Evolutionary conservation across 53 echinoderm and acorn worm genomes (phyloP).

Genomic region (Glandiceps talaboti): DNA sequence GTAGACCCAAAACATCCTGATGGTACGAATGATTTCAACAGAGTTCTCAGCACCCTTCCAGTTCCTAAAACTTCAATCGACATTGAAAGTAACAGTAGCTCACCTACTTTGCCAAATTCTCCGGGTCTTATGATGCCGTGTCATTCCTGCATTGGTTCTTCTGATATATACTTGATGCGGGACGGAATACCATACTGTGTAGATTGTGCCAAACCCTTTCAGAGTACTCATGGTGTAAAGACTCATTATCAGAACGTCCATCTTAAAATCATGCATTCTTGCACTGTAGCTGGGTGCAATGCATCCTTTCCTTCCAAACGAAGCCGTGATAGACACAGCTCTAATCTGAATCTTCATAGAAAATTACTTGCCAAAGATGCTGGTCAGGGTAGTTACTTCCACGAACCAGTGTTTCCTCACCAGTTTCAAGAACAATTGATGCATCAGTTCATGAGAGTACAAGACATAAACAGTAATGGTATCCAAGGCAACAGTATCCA

Average conservation of each 20-base stretch:
- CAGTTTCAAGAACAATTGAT: neutral
- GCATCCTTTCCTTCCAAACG: conserved; percentile 33
- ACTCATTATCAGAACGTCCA: conserved; percentile 45
- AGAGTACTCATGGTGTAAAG: conserved; percentile 34
- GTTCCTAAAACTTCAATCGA: neutral
- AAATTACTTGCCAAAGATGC: conserved; percentile 25
- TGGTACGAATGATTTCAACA: neutral
- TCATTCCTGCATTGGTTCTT: neutral
- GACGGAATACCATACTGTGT: conserved; percentile 34
- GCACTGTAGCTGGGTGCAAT: conserved; percentile 31
- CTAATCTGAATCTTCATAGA: conserved; percentile 32
- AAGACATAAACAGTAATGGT: neutral
- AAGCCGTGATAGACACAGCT: conserved; percentile 34
- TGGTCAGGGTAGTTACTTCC: neutral
- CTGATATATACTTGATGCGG: conserved; percentile 4
- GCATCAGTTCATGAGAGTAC: neutral
- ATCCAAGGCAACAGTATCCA: neutral
- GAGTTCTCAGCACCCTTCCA: neutral
- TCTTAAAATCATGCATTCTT: conserved; percentile 37
- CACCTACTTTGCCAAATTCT: neutral
- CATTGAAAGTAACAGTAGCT: conserved; percentile 23
- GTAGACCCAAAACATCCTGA: neutral
- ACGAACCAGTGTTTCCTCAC: neutral
- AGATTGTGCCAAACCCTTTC: conserved; percentile 30
- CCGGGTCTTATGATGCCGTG: neutral